These are phyloP conservation scores for Caradrina clavipalpis DNA, from an alignment of 2,888 invertebrate genomes.

Conservation along the genomic window DNA sequence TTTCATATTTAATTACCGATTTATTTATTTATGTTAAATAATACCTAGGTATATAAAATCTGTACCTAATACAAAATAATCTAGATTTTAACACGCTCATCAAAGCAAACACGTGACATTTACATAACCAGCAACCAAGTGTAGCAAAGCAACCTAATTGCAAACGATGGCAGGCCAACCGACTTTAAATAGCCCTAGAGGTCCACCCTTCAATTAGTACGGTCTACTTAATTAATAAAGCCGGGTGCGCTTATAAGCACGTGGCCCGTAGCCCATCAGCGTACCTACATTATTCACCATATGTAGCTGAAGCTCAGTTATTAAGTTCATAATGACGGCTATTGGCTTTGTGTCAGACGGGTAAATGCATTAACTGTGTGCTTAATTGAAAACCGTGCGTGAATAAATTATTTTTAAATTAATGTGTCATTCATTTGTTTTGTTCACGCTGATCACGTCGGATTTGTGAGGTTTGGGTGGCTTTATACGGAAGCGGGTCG, in stretches of 20 bases:
- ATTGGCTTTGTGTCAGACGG: conserved; percentile 29
- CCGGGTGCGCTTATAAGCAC: conserved; percentile 26
- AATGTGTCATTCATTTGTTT: conserved; percentile 25
- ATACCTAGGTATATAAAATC: no score
- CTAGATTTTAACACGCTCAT: not conserved
- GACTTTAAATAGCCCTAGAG: conserved; percentile 72
- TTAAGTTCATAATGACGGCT: conserved; percentile 30
- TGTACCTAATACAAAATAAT: not conserved
- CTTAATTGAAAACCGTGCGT: conserved; percentile 51
- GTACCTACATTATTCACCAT: conserved; percentile 19
- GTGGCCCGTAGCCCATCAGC: conserved; percentile 11
- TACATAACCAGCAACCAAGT: not conserved
- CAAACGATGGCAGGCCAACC: conserved; percentile 60
- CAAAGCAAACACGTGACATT: conserved; percentile 39
- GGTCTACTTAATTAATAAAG: conserved; percentile 85
- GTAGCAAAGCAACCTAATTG: conserved; percentile 28
- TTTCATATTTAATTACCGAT: no score
- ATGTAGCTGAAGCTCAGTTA: conserved; percentile 17
- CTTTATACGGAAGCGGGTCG: no score
- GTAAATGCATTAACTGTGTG: conserved; percentile 34
- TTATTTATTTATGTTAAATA: no score
- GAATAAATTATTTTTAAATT: conserved; percentile 45
- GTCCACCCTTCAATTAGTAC: conserved; percentile 78
- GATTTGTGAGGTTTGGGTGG: not conserved
- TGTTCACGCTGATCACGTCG: conserved; percentile 8